Percentiles rank a stretch among this genome's conserved stretches.
Conservation (phyloP, 37 sponge, comb jelly and placozoan genomes). For the Eunapius fragilis region DNA sequence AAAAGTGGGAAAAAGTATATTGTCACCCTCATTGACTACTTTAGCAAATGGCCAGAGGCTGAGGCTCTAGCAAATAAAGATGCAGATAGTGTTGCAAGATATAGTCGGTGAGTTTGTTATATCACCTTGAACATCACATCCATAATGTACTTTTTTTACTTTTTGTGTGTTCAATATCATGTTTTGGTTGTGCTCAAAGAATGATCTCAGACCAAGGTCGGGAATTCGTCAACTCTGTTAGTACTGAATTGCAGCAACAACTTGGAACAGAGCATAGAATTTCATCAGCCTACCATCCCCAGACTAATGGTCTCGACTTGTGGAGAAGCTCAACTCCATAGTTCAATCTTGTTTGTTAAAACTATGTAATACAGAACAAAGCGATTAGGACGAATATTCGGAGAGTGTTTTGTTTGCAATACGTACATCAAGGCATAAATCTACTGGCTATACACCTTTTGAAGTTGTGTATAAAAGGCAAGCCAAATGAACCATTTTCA, state of each 20-base stretch:
- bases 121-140: background rate
- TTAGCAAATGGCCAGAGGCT: constrained; percentile 57
- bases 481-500: background rate
- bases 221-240: constrained; percentile 27
- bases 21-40: constrained; percentile 37
- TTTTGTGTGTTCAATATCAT: background rate
- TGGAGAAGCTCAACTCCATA: constrained; percentile 39
- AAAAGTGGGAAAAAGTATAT: constrained; percentile 37
- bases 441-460: constrained; percentile 24
- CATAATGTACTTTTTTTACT: no score
- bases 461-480: constrained; percentile 20
- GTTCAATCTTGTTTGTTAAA: constrained; percentile 13
- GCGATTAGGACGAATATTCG: constrained; percentile 28
- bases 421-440: constrained; percentile 12
- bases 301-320: constrained; percentile 49
- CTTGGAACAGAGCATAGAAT: no score
- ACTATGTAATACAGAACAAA: background rate
- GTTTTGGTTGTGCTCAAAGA: constrained; percentile 28
- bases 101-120: constrained; percentile 5
- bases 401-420: constrained; percentile 27
- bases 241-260: constrained; percentile 1
- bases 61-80: constrained; percentile 25
- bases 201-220: constrained; percentile 36
- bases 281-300: constrained; percentile 22
- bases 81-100: constrained; percentile 20